Conservation (phyloP, 2,888 invertebrate species). For the Oxycera nigricornis region DNA sequence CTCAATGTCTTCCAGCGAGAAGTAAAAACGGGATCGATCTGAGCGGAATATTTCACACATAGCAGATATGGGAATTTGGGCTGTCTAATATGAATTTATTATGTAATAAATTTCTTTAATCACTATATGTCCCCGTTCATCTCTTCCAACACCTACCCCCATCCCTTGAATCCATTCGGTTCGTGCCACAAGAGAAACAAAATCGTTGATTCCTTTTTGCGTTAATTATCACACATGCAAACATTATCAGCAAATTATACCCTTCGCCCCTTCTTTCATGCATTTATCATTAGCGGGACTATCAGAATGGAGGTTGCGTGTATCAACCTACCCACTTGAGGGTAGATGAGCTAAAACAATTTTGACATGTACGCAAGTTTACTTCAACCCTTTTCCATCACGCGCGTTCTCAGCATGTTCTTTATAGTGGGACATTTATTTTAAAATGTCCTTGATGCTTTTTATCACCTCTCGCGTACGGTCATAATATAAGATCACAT, state of each 20-base stretch:
- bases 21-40: slow-evolving; percentile 28
- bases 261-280: neutral
- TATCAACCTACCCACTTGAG: neutral
- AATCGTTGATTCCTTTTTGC: slow-evolving; percentile 42
- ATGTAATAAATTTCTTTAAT: slow-evolving; percentile 49
- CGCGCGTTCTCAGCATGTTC: neutral
- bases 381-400: slow-evolving; percentile 19
- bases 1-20: too few relatives aligned
- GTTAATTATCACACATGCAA: slow-evolving; percentile 46
- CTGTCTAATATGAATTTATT: slow-evolving; percentile 48
- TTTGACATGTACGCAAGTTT: slow-evolving; percentile 11
- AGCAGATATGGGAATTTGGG: slow-evolving; percentile 27
- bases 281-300: slow-evolving; percentile 4
- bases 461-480: neutral
- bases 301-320: neutral
- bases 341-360: neutral
- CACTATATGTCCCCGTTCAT: slow-evolving; percentile 37
- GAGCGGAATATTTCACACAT: slow-evolving; percentile 19
- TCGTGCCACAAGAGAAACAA: neutral
- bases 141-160: neutral
- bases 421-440: slow-evolving; percentile 23
- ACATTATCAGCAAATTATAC: slow-evolving; percentile 26
- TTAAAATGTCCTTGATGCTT: neutral
- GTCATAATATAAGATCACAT: slow-evolving; percentile 36
- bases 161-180: neutral